These are phyloP conservation scores for Eudasyphora cyanicolor DNA, from an alignment of 2,888 invertebrate species.

Conservation along the genomic window DNA sequence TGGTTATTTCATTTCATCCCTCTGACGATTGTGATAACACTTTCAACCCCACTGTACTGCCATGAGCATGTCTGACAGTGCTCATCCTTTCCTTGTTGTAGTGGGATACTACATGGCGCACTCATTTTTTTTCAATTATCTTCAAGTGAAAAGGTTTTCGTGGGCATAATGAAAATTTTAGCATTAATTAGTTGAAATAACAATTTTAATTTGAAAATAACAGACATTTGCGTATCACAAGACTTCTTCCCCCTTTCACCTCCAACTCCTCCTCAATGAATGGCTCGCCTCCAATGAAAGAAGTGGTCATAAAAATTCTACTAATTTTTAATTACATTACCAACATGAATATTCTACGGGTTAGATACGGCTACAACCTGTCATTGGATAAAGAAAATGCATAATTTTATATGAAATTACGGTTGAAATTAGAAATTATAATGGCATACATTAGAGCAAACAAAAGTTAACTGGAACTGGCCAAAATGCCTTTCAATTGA, in stretches of 20 bases:
- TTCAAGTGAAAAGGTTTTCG: conserved; percentile 31
- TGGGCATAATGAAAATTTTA: conserved; percentile 55
- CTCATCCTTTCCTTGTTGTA: conserved; percentile 17
- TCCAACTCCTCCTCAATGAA: not conserved
- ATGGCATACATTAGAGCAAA: conserved; percentile 38
- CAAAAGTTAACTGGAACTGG: not conserved
- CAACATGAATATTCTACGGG: conserved; percentile 8
- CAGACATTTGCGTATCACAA: conserved; percentile 31
- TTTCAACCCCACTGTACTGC: conserved; percentile 42
- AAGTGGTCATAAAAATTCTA: conserved; percentile 49
- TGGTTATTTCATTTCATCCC: no score
- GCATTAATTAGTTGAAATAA: conserved; percentile 61
- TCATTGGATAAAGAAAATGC: conserved; percentile 67
- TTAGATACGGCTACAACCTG: conserved; percentile 61
- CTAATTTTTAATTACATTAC: conserved; percentile 61
- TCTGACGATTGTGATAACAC: no score
- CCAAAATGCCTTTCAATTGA: conserved; percentile 19
- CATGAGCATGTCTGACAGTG: not conserved
- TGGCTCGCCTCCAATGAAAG: not conserved
- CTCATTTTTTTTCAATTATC: conserved; percentile 43
- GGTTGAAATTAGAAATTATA: conserved; percentile 60
- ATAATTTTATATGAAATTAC: conserved; percentile 68
- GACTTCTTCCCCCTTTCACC: not conserved
- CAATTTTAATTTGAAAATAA: conserved; percentile 59
- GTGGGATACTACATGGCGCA: conserved; percentile 3